Evolutionary conservation across 2,797 vertebrate genomes (phyloP), one percentile per base, ranked within the genome.

Genomic region (Gastrophryne carolinensis): DNA sequence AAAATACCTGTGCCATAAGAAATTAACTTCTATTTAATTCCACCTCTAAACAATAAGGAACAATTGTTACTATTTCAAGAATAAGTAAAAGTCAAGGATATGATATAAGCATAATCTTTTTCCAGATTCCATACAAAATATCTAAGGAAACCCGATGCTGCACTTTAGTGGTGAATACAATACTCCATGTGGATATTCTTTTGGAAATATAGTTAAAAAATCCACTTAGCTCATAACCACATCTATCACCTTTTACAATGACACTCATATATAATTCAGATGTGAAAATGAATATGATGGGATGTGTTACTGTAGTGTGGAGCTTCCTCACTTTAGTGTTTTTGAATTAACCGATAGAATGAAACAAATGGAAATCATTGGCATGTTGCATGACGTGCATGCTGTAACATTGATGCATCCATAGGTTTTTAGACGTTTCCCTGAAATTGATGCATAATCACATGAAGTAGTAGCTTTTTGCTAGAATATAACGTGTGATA

Each of bases 211-310:
- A 53, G 34, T 54, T 63, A 62, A 66, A 67, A 32, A 57, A 56
- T 47, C 26, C n/a, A 19, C 29, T 65, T 70, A 71, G 58, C 62
- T 62, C 58, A 44, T 41, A 62, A 56, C 21, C 61, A 63, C 54
- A 21, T 56, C 65, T 57, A 65, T 64, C 67, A 78, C 58, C 61
- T 50, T 71, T 72, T 70, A 15, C 52, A 70, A 78, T 58, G 68
- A 72, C 67, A 77, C 72, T 66, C 74, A 69, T 71, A 63, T 57
- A 71, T 78, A 58, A 77, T 78, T 78, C 32, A 78, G 60, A 50
- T 57, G 75, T 71, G 65, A 71, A 77, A 77, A 74, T 74, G 39
- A 74, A 77, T 78, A 65, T 61, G 37, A 21, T 39, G 24, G 74
- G 47, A 9, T 35, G 19, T 37, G 62, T 77, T 65, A 65, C 61